These are phyloP conservation scores for Xyliphius kryptos DNA, from an alignment of 2,113 vertebrate species.

Conservation along the genomic window DNA sequence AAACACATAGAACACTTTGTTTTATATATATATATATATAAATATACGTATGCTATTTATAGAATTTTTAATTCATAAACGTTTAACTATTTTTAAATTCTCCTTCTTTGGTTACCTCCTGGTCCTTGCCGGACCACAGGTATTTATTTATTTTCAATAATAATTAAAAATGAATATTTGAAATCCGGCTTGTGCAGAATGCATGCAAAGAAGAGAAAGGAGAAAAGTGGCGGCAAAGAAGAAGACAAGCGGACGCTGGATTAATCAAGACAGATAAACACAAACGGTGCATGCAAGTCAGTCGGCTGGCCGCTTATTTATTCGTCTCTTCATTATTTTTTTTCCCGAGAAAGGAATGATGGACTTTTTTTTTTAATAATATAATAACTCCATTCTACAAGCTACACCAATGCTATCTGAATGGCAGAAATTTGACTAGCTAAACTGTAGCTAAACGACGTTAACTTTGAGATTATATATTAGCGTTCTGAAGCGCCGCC, in stretches of 20 bases:
- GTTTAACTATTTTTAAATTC: conserved; percentile 52
- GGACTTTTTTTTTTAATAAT: no score
- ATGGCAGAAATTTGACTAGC: no score
- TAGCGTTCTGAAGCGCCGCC: no score
- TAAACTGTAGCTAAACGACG: no score
- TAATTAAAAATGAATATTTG: no score
- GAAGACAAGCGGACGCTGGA: conserved; percentile 50
- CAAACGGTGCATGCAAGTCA: conserved; percentile 67
- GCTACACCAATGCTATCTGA: no score
- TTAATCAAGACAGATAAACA: conserved; percentile 60
- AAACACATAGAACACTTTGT: conserved; percentile 49
- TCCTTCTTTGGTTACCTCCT: conserved; percentile 73
- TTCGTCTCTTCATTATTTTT: conserved; percentile 30
- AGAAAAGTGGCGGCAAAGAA: no score
- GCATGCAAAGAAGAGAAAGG: conserved; percentile 53
- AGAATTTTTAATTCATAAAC: conserved; percentile 40
- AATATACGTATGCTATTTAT: conserved; percentile 10
- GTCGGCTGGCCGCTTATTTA: conserved; percentile 43
- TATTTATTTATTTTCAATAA: conserved; percentile 50
- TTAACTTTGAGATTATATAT: no score
- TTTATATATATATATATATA: conserved; percentile 32
- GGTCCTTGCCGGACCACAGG: conserved; percentile 65
- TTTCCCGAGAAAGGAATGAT: no score
- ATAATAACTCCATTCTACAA: no score
- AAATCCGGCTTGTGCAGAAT: conserved; percentile 43